These are phyloP conservation scores for Eptatretus atami DNA, from an alignment of 2,797 vertebrate genomes.

Conservation along the genomic window DNA sequence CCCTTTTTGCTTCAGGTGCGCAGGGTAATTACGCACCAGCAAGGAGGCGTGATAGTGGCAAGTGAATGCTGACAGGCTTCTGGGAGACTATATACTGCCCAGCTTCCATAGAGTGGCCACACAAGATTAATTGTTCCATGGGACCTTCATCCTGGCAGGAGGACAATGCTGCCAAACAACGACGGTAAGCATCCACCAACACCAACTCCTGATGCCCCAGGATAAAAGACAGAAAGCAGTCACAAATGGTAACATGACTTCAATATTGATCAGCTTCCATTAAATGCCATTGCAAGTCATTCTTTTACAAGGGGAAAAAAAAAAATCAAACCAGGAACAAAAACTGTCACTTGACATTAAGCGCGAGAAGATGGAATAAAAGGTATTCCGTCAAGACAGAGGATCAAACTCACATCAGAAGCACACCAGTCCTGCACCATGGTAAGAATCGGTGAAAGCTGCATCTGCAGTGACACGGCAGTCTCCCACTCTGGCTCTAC, in stretches of 20 bases:
- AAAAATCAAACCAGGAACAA: neutral
- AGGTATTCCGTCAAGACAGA: neutral
- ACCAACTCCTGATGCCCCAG: slow-evolving; percentile 34
- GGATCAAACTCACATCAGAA: slow-evolving; percentile 30
- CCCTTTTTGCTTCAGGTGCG: too few relatives aligned
- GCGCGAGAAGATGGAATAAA: too few relatives aligned
- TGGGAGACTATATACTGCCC: slow-evolving; percentile 82
- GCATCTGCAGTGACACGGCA: slow-evolving; percentile 83
- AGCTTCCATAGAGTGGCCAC: slow-evolving; percentile 59
- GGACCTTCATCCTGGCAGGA: slow-evolving; percentile 71
- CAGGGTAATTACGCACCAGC: slow-evolving; percentile 25
- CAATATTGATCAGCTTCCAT: neutral
- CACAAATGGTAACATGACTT: neutral
- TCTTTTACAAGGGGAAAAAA: neutral
- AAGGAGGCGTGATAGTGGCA: slow-evolving; percentile 59
- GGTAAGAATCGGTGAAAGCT: slow-evolving; percentile 68
- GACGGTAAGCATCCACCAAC: slow-evolving; percentile 61
- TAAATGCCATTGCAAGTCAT: too few relatives aligned
- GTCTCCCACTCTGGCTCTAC: slow-evolving; percentile 98
- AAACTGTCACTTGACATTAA: neutral
- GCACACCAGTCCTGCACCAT: slow-evolving; percentile 95
- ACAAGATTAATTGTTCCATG: slow-evolving; percentile 50
- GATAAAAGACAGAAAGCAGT: neutral
- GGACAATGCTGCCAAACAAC: slow-evolving; percentile 38
- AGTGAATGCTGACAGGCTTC: slow-evolving; percentile 82